Percentiles rank a stretch among this genome's conserved stretches.
phyloP scores from a whole-genome alignment of 1,140 invertebrate genomes.

The Bicyclus anynana region DNA sequence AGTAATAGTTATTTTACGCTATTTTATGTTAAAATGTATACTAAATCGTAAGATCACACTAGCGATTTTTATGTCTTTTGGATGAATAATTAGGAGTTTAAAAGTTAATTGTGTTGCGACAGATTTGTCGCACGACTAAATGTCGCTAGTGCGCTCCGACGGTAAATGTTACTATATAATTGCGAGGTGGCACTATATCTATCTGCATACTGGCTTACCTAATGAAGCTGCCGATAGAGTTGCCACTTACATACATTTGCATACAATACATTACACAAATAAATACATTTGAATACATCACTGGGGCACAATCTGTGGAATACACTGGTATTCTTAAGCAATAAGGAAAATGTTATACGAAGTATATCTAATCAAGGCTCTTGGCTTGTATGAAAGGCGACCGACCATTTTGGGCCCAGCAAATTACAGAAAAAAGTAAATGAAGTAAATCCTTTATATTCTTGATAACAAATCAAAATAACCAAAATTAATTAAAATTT shows the following conservation, averaged over 20 bases:
- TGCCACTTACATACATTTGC: slow-evolving; percentile 10
- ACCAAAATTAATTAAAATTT: too few species aligned
- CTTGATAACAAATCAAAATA: too few species aligned
- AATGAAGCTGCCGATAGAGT: slow-evolving; percentile 21
- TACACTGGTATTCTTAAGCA: neutral
- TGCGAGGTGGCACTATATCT: slow-evolving; percentile 64
- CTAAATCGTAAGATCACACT: slow-evolving; percentile 29
- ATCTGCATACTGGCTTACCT: slow-evolving; percentile 47
- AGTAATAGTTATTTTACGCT: slow-evolving; percentile 40
- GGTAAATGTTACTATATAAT: slow-evolving; percentile 44
- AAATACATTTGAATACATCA: neutral
- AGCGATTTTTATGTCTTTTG: neutral
- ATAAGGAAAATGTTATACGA: too few species aligned
- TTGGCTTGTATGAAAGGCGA: too few species aligned
- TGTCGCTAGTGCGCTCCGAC: neutral
- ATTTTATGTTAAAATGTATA: slow-evolving; percentile 35
- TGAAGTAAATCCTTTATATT: too few species aligned
- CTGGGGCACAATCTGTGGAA: neutral
- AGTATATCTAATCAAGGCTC: neutral
- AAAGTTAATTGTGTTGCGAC: neutral
- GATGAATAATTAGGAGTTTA: too few species aligned
- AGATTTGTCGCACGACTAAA: neutral
- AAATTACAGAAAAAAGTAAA: too few species aligned
- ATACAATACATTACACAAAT: too few species aligned
- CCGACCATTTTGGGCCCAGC: too few species aligned